Conservation (phyloP, 2,888 invertebrate genomes). For the Meta bourneti region DNA sequence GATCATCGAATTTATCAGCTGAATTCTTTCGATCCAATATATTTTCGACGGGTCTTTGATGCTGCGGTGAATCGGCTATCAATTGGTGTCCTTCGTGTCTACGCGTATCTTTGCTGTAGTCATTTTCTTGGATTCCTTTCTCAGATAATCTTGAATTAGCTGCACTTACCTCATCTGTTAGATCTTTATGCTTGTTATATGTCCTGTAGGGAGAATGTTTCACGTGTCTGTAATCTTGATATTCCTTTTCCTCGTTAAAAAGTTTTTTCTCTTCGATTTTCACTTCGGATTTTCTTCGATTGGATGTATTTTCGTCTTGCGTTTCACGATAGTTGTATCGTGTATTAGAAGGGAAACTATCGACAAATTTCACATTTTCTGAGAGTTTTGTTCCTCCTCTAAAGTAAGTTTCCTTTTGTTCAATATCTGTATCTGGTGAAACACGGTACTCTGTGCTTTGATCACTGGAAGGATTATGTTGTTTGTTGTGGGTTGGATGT, state of each 20-base stretch:
- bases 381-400: neutral
- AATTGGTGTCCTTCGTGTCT: neutral
- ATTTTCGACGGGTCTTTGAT: neutral
- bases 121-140: neutral
- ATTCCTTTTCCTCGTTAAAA: neutral
- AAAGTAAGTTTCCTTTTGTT: neutral
- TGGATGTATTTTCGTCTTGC: neutral
- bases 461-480: neutral
- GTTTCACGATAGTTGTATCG: neutral
- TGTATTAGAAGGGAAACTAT: neutral
- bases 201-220: neutral
- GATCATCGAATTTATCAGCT: neutral
- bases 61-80: neutral
- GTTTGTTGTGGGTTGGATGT: neutral
- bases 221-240: neutral
- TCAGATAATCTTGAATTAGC: neutral
- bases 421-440: neutral
- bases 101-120: neutral
- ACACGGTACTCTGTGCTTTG: neutral
- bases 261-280: slow-evolving; percentile 1
- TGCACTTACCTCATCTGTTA: neutral
- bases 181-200: neutral
- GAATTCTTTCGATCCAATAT: neutral
- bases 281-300: neutral
- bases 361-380: neutral